Conservation (phyloP, 2,113 vertebrate species). For the Otis tarda region DNA sequence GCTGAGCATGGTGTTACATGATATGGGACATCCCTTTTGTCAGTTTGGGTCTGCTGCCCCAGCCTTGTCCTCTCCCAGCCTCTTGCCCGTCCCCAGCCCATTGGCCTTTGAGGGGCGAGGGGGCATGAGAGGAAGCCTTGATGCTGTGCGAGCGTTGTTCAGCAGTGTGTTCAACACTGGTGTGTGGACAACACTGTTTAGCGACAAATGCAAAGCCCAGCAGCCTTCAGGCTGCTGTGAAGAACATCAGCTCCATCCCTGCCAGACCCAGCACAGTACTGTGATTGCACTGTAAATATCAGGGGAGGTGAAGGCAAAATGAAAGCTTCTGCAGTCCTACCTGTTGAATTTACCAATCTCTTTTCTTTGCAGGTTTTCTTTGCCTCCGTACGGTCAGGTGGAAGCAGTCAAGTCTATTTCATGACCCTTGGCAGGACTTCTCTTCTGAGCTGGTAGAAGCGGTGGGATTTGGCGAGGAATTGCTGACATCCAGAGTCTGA, state of each 20-base stretch:
- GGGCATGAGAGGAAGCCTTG: not conserved
- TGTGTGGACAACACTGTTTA: rapidly evolving
- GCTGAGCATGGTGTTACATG: not conserved
- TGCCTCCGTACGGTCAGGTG: conserved; percentile 94
- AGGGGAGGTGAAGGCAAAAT: not conserved
- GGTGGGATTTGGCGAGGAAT: conserved; percentile 39
- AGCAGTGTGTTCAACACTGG: not conserved
- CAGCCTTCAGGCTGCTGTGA: rapidly evolving
- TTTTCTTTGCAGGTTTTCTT: conserved; percentile 88
- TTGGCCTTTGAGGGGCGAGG: not conserved
- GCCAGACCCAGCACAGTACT: not conserved
- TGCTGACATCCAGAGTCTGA: conserved; percentile 70
- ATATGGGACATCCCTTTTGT: not conserved
- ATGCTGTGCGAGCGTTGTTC: not conserved
- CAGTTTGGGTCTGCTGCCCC: not conserved
- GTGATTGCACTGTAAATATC: not conserved
- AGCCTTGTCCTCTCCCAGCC: not conserved
- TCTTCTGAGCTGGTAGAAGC: conserved; percentile 97
- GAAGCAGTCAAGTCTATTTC: conserved; percentile 99
- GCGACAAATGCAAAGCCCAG: not conserved
- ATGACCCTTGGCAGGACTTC: conserved; percentile 98
- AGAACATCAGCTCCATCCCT: not conserved
- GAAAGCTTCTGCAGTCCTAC: not conserved
- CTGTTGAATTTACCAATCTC: not conserved
- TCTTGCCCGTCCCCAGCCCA: not conserved